Evolutionary conservation across 2,888 invertebrate genomes (phyloP), one percentile per base, ranked within the genome.

Genomic region (Microplitis manilae): DNA sequence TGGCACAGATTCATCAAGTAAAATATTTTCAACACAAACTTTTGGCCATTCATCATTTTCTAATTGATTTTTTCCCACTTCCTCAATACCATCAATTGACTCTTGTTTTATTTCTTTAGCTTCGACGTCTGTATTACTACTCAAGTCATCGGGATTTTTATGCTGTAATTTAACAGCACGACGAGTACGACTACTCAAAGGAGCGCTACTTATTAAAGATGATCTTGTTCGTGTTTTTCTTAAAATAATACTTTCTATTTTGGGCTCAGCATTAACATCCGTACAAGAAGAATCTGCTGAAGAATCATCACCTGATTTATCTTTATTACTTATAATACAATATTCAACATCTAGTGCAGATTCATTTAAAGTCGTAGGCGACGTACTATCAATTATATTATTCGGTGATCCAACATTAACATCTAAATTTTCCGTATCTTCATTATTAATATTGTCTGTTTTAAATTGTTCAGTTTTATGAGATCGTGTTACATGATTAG

Each of bases 351-450:
- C 67, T 6, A 65, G 9, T 50, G 20, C 40, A 6, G 61, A 40
- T 17, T 76, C 73, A 39, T 41, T 73, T 13, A 68, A 68, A 39
- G 20, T 65, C n/a, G 68, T 61, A 4, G 77, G 73, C 8, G 77
- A 73, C 1, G 64, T 59, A 50, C 50, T 9, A 39, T 8, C 15
- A 6, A 50, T 65, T 41, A 50, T 50, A 30, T 73, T 73, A 67
- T 73, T 73, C 4, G 73, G 50, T 6, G 73, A 73, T 5, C 73
- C 73, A 69, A 80, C 79, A 40, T 81, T 83, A 73, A 82, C 77
- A 72, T 84, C 83, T 65, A 78, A 80, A 77, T 83, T 83, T 74
- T 84, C 82, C 1, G 79, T 70, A 39, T 81, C 81, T 8, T 81
- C 82, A 17, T 81, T 77, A 50, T 80, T 70, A 20, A 39, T 30